Evolutionary conservation across 2,888 invertebrate genomes (phyloP), one percentile per base, ranked within the genome.

Genomic region (Papilio gigon): DNA sequence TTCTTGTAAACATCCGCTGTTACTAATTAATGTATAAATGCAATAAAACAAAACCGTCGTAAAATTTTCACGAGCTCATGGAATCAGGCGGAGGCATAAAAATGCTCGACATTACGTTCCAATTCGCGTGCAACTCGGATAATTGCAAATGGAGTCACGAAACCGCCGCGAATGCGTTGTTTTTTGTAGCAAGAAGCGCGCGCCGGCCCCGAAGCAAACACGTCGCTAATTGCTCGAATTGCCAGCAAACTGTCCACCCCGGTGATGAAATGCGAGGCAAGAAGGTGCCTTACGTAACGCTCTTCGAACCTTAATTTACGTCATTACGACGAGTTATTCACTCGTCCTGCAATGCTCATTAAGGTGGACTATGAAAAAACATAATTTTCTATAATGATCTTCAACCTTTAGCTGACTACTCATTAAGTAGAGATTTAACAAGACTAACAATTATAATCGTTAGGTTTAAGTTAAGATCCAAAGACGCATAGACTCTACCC

Each of bases 151-250:
- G 75, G 75, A 78, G 81, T 84, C 83, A 84, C 82, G 81, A 85
- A 88, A 86, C 84, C 78, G 75, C 77, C 82, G 80, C 81, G 81
- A 86, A 81, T 78, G 79, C 75, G 78, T 40, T 20, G 58, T 59
- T 87, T 88, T 88, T 87, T 89, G 85, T 81, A 71, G 74, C 71
- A 72, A 75, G 68, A 70, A 65, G 76, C 72, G 68, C 74, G 76
- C 79, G 73, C 75, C 70, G 74, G 72, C 78, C 76, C 77, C 78
- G 80, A 79, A 78, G 79, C 81, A 83, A 80, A 80, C 82, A 84
- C 78, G 82, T 79, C 76, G 81, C 80, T 88, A 89, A 89, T 90
- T 89, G 82, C 84, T 71, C 75, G 78, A 84, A 87, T 88, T 85
- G 86, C 80, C 81, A 81, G 78, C 81, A 81, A 80, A 84, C 85